phyloP scores from a whole-genome alignment of 2,113 vertebrate species.

The Alethe castanea region DNA sequence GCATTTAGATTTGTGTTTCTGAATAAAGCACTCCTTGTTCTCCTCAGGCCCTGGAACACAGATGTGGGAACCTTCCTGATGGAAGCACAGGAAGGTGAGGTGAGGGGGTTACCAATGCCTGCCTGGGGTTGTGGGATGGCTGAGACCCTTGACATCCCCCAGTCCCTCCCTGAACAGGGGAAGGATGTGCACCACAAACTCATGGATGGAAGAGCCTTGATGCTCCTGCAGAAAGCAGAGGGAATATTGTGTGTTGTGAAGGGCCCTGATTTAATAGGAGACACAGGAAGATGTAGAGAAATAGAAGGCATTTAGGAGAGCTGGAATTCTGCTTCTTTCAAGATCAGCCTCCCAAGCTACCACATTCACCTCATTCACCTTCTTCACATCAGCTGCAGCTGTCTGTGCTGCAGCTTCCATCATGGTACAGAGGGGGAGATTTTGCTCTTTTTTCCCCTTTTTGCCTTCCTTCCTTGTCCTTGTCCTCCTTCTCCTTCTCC shows the following conservation, averaged over 20 bases:
- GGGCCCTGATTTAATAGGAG: not conserved
- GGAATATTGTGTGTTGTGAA: not conserved
- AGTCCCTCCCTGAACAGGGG: not conserved
- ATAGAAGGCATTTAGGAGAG: not conserved
- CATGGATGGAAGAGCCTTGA: not conserved
- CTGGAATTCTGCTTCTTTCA: not conserved
- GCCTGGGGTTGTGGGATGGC: not conserved
- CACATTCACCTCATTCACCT: not conserved
- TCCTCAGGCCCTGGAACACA: not conserved
- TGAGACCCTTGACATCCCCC: not conserved
- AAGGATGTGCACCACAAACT: not conserved
- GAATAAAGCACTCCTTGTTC: not conserved
- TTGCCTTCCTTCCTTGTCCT: not conserved
- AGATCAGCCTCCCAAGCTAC: not conserved
- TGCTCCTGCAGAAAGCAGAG: not conserved
- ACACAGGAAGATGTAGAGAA: not conserved
- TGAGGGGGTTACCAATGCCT: not conserved
- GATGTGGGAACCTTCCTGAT: not conserved
- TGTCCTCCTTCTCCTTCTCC: not conserved
- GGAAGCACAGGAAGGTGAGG: not conserved
- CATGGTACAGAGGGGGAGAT: fast-evolving
- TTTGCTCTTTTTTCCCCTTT: fast-evolving
- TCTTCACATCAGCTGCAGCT: not conserved
- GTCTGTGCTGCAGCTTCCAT: not conserved
- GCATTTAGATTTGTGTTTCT: not conserved